Percentiles rank a stretch among this genome's conserved stretches.
These are phyloP conservation scores for Pelosia muscerda DNA, from an alignment of 2,888 invertebrate genomes.

Conservation along the genomic window DNA sequence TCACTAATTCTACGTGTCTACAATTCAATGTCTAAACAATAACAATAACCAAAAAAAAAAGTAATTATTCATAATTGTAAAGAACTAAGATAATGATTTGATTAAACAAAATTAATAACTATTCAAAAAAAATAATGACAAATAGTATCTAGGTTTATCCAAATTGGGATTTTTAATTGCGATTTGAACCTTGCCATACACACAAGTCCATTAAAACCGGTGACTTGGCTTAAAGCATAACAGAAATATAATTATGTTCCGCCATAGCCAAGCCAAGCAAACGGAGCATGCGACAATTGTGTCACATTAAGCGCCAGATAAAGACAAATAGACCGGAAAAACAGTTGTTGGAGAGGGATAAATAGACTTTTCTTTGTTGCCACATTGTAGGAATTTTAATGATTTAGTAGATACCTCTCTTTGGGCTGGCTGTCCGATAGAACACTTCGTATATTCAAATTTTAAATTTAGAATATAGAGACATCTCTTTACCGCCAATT, in stretches of 20 bases:
- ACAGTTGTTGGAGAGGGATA: slow-evolving; percentile 78
- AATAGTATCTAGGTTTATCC: slow-evolving; percentile 25
- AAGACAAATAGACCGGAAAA: slow-evolving; percentile 86
- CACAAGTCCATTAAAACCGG: slow-evolving; percentile 46
- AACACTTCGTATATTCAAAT: slow-evolving; percentile 53
- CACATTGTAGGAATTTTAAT: slow-evolving; percentile 77
- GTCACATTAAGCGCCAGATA: slow-evolving; percentile 84
- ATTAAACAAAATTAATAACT: too few species aligned
- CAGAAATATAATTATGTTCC: slow-evolving; percentile 62
- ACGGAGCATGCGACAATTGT: slow-evolving; percentile 82
- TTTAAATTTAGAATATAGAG: slow-evolving; percentile 47
- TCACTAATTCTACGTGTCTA: not conserved
- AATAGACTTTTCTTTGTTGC: slow-evolving; percentile 74
- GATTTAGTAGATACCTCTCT: slow-evolving; percentile 67
- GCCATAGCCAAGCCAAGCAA: slow-evolving; percentile 70
- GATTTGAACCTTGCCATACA: slow-evolving; percentile 35
- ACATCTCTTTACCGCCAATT: not conserved
- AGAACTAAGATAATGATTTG: not conserved
- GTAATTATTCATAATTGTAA: too few species aligned
- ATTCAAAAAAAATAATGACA: not conserved
- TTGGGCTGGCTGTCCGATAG: slow-evolving; percentile 48
- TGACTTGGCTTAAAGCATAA: slow-evolving; percentile 52
- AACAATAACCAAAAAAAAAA: not conserved
- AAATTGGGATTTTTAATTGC: slow-evolving; percentile 37
- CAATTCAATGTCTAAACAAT: not conserved